A percentile compares a stretch with the other conserved stretches of the same genome.
Conservation (phyloP, 2,888 invertebrate species). For the Pilophorus perplexus region DNA sequence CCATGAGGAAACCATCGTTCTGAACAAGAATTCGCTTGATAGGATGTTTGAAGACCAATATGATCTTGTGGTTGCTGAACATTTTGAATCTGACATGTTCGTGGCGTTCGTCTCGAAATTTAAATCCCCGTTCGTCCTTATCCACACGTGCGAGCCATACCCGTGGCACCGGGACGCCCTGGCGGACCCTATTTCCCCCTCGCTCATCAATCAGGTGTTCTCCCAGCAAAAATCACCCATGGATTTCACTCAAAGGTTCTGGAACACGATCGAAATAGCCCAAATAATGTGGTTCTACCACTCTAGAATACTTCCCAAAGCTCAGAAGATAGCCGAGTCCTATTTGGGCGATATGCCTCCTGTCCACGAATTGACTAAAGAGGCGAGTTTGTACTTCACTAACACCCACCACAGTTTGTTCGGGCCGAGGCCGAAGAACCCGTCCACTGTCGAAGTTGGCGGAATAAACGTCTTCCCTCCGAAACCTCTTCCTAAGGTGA, state of each 20-base stretch:
- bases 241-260: conserved; percentile 51
- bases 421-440: conserved; percentile 56
- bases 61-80: conserved; percentile 67
- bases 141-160: conserved; percentile 61
- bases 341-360: conserved; percentile 50
- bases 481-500: conserved; percentile 45
- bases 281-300: conserved; percentile 50
- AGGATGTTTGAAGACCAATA: conserved; percentile 51
- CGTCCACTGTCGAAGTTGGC: conserved; percentile 63
- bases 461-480: conserved; percentile 58
- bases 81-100: conserved; percentile 70
- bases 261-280: conserved; percentile 54
- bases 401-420: conserved; percentile 54
- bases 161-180: conserved; percentile 62
- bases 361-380: conserved; percentile 54
- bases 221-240: background rate
- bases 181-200: conserved; percentile 60
- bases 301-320: conserved; percentile 23
- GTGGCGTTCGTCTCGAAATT: conserved; percentile 64
- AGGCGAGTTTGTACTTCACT: conserved; percentile 56
- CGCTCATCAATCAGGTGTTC: conserved; percentile 9
- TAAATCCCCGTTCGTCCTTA: conserved; percentile 60
- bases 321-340: conserved; percentile 41
- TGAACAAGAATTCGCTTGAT: too few relatives aligned
- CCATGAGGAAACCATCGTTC: too few relatives aligned